Evolutionary conservation across 1,140 invertebrate species (phyloP).

Genomic region (Meloidogyne floridensis): DNA sequence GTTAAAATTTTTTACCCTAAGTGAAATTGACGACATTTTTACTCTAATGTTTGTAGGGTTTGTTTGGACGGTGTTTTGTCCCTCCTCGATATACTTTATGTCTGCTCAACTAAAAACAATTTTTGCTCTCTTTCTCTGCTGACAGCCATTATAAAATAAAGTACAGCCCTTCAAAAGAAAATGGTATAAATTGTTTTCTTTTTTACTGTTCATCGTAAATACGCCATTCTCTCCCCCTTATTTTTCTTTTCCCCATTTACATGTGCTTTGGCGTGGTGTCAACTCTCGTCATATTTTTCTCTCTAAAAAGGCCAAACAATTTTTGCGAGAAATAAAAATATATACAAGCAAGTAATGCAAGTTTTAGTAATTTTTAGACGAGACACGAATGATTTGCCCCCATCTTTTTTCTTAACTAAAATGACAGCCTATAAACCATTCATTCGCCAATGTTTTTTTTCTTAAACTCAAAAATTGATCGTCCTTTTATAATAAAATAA

Average conservation of each 20-base stretch:
- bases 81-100: too few species aligned
- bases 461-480: background rate
- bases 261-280: background rate
- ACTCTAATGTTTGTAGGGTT: too few species aligned
- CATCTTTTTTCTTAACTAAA: background rate
- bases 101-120: background rate
- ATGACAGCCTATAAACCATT: background rate
- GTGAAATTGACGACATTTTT: too few species aligned
- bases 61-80: too few species aligned
- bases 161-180: background rate
- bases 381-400: background rate
- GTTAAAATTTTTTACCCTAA: too few species aligned
- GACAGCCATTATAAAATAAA: background rate
- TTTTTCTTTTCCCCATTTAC: background rate
- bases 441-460: background rate
- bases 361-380: too few species aligned
- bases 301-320: background rate
- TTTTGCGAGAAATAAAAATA: background rate
- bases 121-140: background rate
- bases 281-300: background rate
- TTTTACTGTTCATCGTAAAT: background rate
- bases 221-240: background rate
- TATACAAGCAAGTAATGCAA: background rate
- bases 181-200: background rate
- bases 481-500: background rate